Base-by-base conservation (phyloP, 1,140 invertebrate genomes). In the Chironomus striatipennis region DNA sequence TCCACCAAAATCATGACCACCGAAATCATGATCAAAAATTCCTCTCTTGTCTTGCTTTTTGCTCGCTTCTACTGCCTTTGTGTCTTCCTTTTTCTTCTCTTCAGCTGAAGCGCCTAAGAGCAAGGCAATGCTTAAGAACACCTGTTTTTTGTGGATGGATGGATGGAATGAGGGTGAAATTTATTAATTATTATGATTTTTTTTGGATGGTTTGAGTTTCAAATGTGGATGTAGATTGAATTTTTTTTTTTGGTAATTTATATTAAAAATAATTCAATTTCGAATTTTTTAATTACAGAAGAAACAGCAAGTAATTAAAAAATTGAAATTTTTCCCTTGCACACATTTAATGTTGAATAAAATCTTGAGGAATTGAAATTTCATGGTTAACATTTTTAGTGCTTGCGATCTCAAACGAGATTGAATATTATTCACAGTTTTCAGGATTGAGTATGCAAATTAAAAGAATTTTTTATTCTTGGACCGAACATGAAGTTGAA, bases 1-100 rank as follows among this genome's bases (percentile, higher is more conserved):
- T 74, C 77, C 76, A 47, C 78, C 79, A 74, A 83, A 82, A 73
- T 82, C 81, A 75, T 81, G 81, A 76, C 80, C 81, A 34, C 78
- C 77, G 73, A 84, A 83, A 67, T 84, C 84, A 75, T 83, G 85
- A 72, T 81, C 83, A 85, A 77, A 85, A 84, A 90, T 81, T 17
- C 89, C 89, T 75, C 89, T 85, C 78, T 90, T 90, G 74, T 89
- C 87, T 77, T 90, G 88, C 75, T 87, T 88, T 76, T 88, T 89
- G 20, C 77, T 77, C 75, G 80, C 78, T 74, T 79, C 80, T 47
- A 79, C 75, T 81, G 85, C 84, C 76, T 85, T 83, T 74, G 81
- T 79, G 75, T 81, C 81, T 73, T 80, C 77, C 78, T 86, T 83
- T 75, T 86, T 83, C 75, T 84, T 84, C 78, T 85, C 85, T 77